Evolutionary conservation across 2,797 vertebrate species (phyloP).

Genomic region (Masticophis lateralis): DNA sequence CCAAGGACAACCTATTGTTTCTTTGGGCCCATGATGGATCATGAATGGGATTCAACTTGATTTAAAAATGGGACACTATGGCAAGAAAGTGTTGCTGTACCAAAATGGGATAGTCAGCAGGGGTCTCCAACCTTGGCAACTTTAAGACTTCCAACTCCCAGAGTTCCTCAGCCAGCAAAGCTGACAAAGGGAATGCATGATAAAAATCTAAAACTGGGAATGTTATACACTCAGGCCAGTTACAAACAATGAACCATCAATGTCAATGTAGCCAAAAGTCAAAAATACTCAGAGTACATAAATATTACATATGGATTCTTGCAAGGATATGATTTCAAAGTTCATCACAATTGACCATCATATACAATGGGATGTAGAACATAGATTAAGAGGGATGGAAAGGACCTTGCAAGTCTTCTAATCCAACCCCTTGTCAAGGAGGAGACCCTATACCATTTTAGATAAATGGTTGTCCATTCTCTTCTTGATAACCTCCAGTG

Average conservation of each 20-base stretch:
- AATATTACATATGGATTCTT: not conserved
- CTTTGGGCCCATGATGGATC: not conserved
- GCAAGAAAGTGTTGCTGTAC: not conserved
- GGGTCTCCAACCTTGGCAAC: too few relatives aligned
- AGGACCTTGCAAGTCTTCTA: too few relatives aligned
- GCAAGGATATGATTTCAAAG: not conserved
- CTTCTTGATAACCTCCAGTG: not conserved
- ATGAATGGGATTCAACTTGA: not conserved
- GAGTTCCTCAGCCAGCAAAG: too few relatives aligned
- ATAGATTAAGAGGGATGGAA: too few relatives aligned
- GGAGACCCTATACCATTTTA: too few relatives aligned
- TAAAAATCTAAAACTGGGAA: not conserved
- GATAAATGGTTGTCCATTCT: too few relatives aligned
- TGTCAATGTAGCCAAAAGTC: not conserved
- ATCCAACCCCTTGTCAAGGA: too few relatives aligned
- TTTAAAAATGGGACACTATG: not conserved
- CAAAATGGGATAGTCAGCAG: not conserved
- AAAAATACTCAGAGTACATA: not conserved
- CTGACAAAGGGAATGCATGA: constrained; percentile 17
- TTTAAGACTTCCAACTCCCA: too few relatives aligned
- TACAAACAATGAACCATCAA: not conserved
- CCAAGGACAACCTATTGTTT: not conserved
- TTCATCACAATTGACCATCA: not conserved
- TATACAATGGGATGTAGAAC: not conserved
- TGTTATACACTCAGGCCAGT: not conserved